Conservation (phyloP, 2,113 vertebrate species). For the Scortum barcoo region DNA sequence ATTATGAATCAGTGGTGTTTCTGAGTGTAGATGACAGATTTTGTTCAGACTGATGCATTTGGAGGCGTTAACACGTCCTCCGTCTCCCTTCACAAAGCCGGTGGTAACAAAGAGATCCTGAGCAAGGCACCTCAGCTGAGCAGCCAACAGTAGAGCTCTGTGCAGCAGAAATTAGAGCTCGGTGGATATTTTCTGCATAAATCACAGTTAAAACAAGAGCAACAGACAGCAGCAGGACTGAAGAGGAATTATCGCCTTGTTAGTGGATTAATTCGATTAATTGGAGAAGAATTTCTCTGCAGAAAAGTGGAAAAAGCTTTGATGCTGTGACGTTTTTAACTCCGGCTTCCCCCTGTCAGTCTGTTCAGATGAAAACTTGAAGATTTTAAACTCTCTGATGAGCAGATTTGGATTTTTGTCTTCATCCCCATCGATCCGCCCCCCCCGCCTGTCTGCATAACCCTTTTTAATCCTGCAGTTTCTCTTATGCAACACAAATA, state of each 20-base stretch:
- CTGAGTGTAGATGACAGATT: not conserved
- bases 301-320: not conserved
- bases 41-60: not conserved
- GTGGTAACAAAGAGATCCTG: not conserved
- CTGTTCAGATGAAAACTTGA: not conserved
- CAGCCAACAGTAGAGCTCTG: not conserved
- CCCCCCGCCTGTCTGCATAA: no score
- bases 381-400: not conserved
- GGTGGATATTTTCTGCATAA: not conserved
- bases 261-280: conserved; percentile 49
- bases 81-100: not conserved
- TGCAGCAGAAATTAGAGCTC: not conserved
- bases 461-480: no score
- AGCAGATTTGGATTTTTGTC: not conserved
- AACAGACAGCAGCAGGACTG: not conserved
- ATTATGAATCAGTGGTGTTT: no score
- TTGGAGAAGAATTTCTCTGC: conserved; percentile 40
- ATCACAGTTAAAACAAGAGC: not conserved
- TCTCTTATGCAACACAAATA: no score
- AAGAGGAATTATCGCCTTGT: conserved; percentile 19
- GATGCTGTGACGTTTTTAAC: not conserved
- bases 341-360: not conserved
- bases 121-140: not conserved
- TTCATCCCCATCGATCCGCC: not conserved
- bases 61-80: not conserved